Conservation (phyloP, 2,113 vertebrate species). For the Pachycephala philippinensis region DNA sequence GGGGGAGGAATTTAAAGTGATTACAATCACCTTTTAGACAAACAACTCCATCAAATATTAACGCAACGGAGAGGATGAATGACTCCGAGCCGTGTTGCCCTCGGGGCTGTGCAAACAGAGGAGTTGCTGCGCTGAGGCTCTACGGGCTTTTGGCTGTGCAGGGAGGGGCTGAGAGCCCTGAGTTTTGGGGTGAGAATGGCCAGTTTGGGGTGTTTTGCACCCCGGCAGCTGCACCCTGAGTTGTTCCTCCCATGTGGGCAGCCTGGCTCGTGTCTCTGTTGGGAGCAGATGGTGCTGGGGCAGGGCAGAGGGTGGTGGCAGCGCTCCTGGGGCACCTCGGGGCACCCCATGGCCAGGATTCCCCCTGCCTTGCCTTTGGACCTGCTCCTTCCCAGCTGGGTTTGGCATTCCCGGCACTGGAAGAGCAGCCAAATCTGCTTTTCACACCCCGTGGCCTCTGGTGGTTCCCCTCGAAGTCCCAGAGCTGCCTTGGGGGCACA, state of each 20-base stretch:
- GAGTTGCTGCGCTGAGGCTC: not conserved
- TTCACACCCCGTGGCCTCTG: not conserved
- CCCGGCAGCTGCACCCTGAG: not conserved
- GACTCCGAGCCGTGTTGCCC: constrained; percentile 22
- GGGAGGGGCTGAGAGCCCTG: not conserved
- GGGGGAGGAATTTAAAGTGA: constrained; percentile 67
- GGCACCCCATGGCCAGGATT: rapidly evolving
- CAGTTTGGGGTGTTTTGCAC: not conserved
- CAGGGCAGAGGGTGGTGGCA: not conserved
- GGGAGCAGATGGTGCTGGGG: rapidly evolving
- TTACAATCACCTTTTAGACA: constrained; percentile 69
- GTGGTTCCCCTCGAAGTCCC: not conserved
- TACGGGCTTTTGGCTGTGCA: not conserved
- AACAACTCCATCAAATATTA: constrained; percentile 69
- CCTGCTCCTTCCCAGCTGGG: not conserved
- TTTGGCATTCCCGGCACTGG: not conserved
- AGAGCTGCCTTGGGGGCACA: not conserved
- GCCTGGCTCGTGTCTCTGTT: not conserved
- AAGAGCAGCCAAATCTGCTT: not conserved
- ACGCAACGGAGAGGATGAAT: not conserved
- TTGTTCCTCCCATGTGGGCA: not conserved
- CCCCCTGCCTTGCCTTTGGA: not conserved
- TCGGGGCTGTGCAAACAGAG: constrained; percentile 1
- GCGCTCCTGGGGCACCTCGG: not conserved
- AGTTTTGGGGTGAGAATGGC: not conserved